These are phyloP conservation scores for Phalacrocorax carbo DNA, from an alignment of 2,113 vertebrate genomes.

Conservation along the genomic window DNA sequence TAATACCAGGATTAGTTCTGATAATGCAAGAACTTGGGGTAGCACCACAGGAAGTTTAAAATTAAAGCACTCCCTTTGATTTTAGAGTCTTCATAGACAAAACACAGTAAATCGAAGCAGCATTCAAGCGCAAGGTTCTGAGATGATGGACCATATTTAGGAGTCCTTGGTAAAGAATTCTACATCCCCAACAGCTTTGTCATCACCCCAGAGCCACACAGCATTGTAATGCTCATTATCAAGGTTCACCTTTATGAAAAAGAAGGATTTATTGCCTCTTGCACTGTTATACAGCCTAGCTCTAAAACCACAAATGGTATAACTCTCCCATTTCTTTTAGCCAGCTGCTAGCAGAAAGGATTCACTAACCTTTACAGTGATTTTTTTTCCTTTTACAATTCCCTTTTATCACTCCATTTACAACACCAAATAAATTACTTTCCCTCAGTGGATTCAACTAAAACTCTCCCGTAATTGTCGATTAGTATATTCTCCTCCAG, in stretches of 20 bases:
- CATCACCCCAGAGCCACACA: background rate
- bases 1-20: background rate
- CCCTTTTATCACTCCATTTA: conserved; percentile 24
- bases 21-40: background rate
- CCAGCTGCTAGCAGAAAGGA: background rate
- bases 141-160: background rate
- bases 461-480: background rate
- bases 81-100: background rate
- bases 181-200: background rate
- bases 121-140: background rate
- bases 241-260: background rate
- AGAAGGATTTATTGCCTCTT: background rate
- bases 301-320: background rate
- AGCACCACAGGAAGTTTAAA: background rate
- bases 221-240: background rate
- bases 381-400: background rate
- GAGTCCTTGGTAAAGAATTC: background rate
- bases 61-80: background rate
- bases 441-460: background rate
- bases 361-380: background rate
- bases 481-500: background rate
- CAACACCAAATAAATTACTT: background rate
- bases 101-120: background rate
- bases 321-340: background rate
- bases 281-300: background rate